Percentiles rank a stretch among this genome's conserved stretches.
phyloP scores from a whole-genome alignment of 1,140 invertebrate species.

The Eupristina koningsbergeri region DNA sequence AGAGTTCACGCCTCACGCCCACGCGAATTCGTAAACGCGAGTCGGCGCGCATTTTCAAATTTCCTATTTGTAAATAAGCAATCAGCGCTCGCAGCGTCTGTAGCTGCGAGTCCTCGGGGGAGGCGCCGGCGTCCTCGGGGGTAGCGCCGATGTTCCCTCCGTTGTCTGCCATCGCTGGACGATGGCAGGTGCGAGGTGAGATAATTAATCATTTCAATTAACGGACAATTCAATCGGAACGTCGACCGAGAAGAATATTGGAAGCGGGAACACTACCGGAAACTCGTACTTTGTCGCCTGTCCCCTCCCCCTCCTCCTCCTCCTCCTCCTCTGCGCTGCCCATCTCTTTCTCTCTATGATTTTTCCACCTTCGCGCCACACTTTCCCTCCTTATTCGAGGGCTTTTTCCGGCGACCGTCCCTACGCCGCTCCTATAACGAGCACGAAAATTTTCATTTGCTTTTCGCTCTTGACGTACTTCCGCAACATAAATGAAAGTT shows the following conservation, averaged over 20 bases:
- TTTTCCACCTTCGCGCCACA: neutral
- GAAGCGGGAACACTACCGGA: conserved; percentile 66
- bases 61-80: conserved; percentile 75
- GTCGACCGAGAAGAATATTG: conserved; percentile 71
- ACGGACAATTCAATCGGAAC: conserved; percentile 72
- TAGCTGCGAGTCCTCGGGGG: neutral
- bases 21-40: conserved; percentile 36
- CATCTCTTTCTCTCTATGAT: neutral
- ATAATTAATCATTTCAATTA: conserved; percentile 75
- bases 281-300: conserved; percentile 51
- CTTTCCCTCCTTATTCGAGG: neutral
- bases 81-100: conserved; percentile 59
- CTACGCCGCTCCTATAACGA: neutral
- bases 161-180: conserved; percentile 43
- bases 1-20: conserved; percentile 41
- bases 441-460: conserved; percentile 36
- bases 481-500: conserved; percentile 26
- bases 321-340: neutral
- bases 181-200: conserved; percentile 69
- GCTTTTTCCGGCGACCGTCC: neutral
- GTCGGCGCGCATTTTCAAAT: conserved; percentile 71
- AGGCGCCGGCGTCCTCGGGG: conserved; percentile 14
- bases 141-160: neutral
- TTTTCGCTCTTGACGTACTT: conserved; percentile 26
- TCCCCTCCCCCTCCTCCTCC: neutral